A percentile compares a stretch with the other conserved stretches of the same genome.
Conservation (phyloP, 1,140 invertebrate species). For the Dreissena polymorpha region DNA sequence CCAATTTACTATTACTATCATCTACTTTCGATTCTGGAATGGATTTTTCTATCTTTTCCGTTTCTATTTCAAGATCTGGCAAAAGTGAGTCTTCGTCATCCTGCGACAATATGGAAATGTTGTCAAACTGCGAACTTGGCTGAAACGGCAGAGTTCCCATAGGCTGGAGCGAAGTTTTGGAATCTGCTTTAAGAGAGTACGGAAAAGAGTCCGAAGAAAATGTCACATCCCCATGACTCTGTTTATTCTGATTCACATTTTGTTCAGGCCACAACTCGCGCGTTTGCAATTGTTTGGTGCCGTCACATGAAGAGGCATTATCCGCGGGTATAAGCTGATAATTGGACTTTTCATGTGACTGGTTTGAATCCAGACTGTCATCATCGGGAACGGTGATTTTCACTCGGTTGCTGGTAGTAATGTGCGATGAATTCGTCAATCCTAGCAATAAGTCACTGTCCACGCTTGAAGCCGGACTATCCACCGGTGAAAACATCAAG, state of each 20-base stretch:
- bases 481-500: conserved; percentile 57
- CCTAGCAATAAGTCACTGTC: conserved; percentile 68
- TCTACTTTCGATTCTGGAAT: conserved; percentile 1
- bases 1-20: not conserved
- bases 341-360: too few species aligned
- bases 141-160: conserved; percentile 18
- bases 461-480: conserved; percentile 68
- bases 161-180: not conserved
- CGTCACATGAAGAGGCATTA: too few species aligned
- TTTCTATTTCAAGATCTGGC: conserved; percentile 39
- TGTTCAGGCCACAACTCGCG: not conserved
- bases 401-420: not conserved
- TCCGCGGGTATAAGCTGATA: too few species aligned
- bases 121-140: conserved; percentile 49
- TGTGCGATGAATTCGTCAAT: conserved; percentile 23
- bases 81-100: conserved; percentile 29
- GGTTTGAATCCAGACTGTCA: not conserved
- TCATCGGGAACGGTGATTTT: conserved; percentile 23
- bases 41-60: not conserved
- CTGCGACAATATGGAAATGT: conserved; percentile 20
- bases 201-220: not conserved
- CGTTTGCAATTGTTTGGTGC: not conserved
- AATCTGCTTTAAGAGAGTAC: not conserved
- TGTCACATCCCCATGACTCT: not conserved
- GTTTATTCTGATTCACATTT: not conserved